Base-by-base conservation (phyloP, 2,797 vertebrate genomes). In the Dendrocincla tyrannina region DNA sequence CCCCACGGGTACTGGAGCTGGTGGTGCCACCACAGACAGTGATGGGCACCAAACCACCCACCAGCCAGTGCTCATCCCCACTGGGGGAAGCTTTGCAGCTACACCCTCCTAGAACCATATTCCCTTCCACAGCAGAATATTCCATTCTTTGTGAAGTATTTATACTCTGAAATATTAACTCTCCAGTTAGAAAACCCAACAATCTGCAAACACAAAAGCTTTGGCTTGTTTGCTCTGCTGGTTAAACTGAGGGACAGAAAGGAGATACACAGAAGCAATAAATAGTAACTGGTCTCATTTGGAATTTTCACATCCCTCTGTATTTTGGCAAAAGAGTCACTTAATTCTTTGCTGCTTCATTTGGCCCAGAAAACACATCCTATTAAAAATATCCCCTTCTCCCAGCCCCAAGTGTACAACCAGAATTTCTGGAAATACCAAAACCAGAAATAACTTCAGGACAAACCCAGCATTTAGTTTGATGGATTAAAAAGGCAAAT, bases 361-460 rank as follows among this genome's bases (percentile, higher is more conserved):
- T 81, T 82, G 41, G 39, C 56, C 23, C n/a, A 74, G 67, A 82
- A 95, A 88, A 88, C 42, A 78, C 30, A 68, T n/a, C 24, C 24
- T 53, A 66, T 80, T 91, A 79, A 82, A 94, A 93, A 70, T 11
- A 79, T n/a, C 12, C 58, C 67, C 23, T 73, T 49, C 56, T 74
- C 55, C 74, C 75, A 75, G 66, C 32, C 66, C 44, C 73, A 49
- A 74, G 55, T 1, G 20, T 20, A 63, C 37, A 50, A 32, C 28
- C 11, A 75, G 32, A 84, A 53, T 19, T 73, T 35, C 89, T 92
- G 95, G 91, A 97, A 96, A 95, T 77, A 93, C 32, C 56, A 52
- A 17, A 28, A 62, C 81, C 63, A 94, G 14, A 85, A 93, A 58
- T 41, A 84, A 86, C 41, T 41, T 55, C 80, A 66, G 86, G 67